A percentile compares a stretch with the other conserved stretches of the same genome.
phyloP scores from a whole-genome alignment of 2,797 vertebrate genomes.

The Selene dorsalis region DNA sequence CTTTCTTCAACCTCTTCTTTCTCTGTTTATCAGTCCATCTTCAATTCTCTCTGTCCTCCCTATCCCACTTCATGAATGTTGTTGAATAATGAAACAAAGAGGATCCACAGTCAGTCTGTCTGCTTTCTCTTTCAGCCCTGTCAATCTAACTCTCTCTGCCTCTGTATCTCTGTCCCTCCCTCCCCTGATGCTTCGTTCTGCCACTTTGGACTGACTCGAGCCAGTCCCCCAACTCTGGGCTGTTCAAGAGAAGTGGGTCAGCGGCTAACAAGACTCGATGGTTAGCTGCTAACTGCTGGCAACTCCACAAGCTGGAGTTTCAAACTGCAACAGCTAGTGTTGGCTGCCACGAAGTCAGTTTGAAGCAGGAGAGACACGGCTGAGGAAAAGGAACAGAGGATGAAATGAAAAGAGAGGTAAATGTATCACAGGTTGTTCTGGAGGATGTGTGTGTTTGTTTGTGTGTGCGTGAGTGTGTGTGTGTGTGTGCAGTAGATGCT shows the following conservation, averaged over 20 bases:
- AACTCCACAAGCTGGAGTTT: constrained; percentile 1
- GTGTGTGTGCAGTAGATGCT: constrained; percentile 49
- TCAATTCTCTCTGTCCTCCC: constrained; percentile 13
- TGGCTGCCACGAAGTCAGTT: constrained; percentile 2
- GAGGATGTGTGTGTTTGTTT: constrained; percentile 60
- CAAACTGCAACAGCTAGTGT: constrained; percentile 16
- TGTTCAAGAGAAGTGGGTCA: constrained; percentile 39
- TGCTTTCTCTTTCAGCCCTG: constrained; percentile 11
- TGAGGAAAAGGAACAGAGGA: constrained; percentile 17
- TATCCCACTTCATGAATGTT: constrained; percentile 1
- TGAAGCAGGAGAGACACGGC: constrained; percentile 9
- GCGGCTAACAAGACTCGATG: constrained; percentile 28
- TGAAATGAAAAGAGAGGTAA: constrained; percentile 49
- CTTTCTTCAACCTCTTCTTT: constrained; percentile 13
- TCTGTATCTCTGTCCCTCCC: neutral
- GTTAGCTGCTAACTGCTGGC: constrained; percentile 16
- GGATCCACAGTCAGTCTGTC: constrained; percentile 11
- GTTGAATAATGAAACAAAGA: constrained; percentile 52
- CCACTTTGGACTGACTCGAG: constrained; percentile 21
- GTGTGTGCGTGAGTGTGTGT: constrained; percentile 25
- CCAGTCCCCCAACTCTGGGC: constrained; percentile 25
- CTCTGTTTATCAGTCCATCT: constrained; percentile 1
- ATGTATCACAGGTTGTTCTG: constrained; percentile 60
- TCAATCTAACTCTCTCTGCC: constrained; percentile 1
- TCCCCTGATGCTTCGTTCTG: constrained; percentile 22